Evolutionary conservation across 2,888 invertebrate genomes (phyloP), one percentile per base, ranked within the genome.

Genomic region (Xestia sexstrigata): DNA sequence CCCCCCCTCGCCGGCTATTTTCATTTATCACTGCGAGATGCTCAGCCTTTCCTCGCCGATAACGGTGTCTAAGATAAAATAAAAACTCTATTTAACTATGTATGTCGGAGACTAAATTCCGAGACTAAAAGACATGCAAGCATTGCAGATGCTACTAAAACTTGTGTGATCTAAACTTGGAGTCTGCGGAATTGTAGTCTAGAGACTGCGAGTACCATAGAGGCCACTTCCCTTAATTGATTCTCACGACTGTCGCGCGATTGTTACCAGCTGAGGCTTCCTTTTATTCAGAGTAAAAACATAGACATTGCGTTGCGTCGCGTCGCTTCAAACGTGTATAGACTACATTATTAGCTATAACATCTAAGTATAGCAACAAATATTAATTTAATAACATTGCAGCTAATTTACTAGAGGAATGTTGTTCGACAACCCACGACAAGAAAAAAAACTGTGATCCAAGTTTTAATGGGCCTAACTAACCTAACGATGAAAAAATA

Each of bases 1-100:
- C 93, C 95, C 94, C 78, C 94, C 95, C 94, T 94, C 93, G 93
- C 94, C 90, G 94, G 93, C 95, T 96, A 96, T 96, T 96, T 96
- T 96, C 95, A 96, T 96, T 96, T 95, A 96, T 95, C 95, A 95
- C 93, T 92, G 90, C 91, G 90, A 91, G 92, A 92, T 89, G 91
- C 90, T 91, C 91, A 90, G 90, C 90, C 91, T 93, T 91, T 90
- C 89, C 86, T 79, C 83, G 78, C 83, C 84, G 86, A 85, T 89
- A 80, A 83, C 88, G 78, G 84, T 77, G 85, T 86, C 87, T 81
- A 70, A 83, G 82, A 81, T 78, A 73, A 87, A 88, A 85, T 88
- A 79, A 80, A 75, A 49, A 71, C 69, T 42, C 52, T 47, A 67
- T 73, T 45, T 35, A 30, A 65, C 69, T n/a, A 23, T 39, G 15